Base-by-base conservation (phyloP, 2,888 invertebrate species). In the Trichopoda pennipes region DNA sequence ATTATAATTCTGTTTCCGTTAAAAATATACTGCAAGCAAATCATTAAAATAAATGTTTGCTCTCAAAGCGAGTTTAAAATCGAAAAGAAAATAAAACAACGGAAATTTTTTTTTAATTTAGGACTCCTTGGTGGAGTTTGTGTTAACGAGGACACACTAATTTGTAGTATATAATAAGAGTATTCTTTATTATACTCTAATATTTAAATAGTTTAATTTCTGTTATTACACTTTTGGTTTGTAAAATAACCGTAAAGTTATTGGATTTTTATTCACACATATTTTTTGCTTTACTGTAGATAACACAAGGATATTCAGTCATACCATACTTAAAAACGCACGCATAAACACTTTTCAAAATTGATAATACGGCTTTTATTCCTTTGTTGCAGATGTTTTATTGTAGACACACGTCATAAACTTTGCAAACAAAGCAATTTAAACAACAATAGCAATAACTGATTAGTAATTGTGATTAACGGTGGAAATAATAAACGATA, bases 401-500 rank as follows among this genome's bases (percentile, higher is more conserved):
- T 38, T 12, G 38, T 38, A 0, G 12, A 3, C 19, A 61, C 23
- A 74, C 14, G 23, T 16, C 56, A 58, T 66, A 58, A 68, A 66
- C 56, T 38, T 49, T 58, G 3, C 21, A 4, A 19, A 63, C 14
- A 61, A 55, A 47, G 35, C 35, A 47, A 55, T 47, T 35, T 21
- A 35, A 47, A 19, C 14, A 55, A 19, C 14, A 61, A 53, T 47
- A 61, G 38, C 68, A 61, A 21, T 55, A 63, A 64, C 28, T 49
- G 55, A 70, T 55, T 28, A 47, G 55, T 77, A 63, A 77, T 63
- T 69, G 61, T 53, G 51, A 35, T 61, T 35, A 55, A 63, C 55
- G 56, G 28, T 56, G 53, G 47, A 69, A 61, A 61, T 21, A 61
- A 69, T 17, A 53, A 51, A 23, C 53, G n/a, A 44, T 23, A 42